phyloP scores from a whole-genome alignment of 1,140 invertebrate genomes.

The Aplysia californica region DNA sequence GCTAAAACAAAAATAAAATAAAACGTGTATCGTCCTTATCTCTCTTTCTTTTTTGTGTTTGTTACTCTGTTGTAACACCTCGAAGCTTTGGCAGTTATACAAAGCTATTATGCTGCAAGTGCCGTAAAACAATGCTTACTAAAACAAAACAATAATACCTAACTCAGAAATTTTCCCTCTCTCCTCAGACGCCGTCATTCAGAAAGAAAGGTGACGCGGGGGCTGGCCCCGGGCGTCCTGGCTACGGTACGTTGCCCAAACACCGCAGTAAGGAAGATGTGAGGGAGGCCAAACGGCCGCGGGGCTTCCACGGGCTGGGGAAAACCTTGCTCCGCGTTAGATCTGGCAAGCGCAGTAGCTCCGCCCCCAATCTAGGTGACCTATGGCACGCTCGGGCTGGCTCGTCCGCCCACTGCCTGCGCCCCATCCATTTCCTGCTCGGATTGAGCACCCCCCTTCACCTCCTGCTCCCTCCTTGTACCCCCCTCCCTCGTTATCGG shows the following conservation, averaged over 20 bases:
- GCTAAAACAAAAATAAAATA: no score
- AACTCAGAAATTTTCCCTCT: no score
- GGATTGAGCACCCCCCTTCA: no score
- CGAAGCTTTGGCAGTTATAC: no score
- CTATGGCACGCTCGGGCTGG: slow-evolving; percentile 20
- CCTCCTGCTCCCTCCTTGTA: no score
- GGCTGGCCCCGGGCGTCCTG: no score
- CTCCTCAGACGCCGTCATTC: slow-evolving; percentile 75
- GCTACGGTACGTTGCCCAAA: slow-evolving; percentile 60
- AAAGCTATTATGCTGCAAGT: no score
- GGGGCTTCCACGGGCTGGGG: slow-evolving; percentile 76
- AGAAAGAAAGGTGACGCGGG: slow-evolving; percentile 30
- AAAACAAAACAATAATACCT: no score
- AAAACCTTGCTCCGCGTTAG: slow-evolving; percentile 75
- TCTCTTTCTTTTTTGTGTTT: no score
- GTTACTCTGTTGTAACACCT: no score
- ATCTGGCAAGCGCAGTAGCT: slow-evolving; percentile 78
- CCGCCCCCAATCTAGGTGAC: slow-evolving; percentile 91
- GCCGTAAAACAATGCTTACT: no score
- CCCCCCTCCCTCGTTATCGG: not conserved
- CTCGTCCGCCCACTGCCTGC: slow-evolving; percentile 21
- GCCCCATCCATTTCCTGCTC: not conserved
- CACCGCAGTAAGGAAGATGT: slow-evolving; percentile 43
- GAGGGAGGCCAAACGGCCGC: slow-evolving; percentile 31
- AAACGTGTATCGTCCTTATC: no score